Conservation (phyloP, 2,797 vertebrate genomes). For the Chaetophractus vellerosus region DNA sequence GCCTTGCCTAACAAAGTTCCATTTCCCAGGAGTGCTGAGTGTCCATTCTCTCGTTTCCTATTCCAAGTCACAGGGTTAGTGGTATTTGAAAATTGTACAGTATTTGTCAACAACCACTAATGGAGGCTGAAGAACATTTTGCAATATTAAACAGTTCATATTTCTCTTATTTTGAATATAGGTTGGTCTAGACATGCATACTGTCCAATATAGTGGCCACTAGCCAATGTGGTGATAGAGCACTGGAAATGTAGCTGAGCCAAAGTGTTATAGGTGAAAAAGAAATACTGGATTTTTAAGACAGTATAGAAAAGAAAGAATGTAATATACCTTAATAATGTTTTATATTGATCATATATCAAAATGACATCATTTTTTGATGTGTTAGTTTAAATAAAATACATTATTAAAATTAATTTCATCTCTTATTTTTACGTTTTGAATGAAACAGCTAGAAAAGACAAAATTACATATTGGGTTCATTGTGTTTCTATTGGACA, state of each 20-base stretch:
- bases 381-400: slow-evolving; percentile 12
- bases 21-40: background rate
- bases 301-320: background rate
- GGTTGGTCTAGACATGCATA: background rate
- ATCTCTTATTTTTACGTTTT: background rate
- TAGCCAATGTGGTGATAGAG: background rate
- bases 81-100: background rate
- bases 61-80: background rate
- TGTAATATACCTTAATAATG: background rate
- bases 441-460: background rate
- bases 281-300: background rate
- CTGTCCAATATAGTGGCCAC: background rate
- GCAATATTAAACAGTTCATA: background rate
- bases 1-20: background rate
- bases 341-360: background rate
- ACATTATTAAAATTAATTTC: background rate
- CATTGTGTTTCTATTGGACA: background rate
- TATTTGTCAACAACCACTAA: background rate
- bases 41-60: background rate
- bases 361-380: background rate
- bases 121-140: background rate
- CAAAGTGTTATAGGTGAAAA: background rate
- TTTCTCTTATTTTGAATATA: background rate
- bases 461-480: background rate
- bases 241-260: background rate